A percentile compares a stretch with the other conserved stretches of the same genome.
Conservation (phyloP, 2,888 invertebrate genomes). For the Drosophila nigricruria region DNA sequence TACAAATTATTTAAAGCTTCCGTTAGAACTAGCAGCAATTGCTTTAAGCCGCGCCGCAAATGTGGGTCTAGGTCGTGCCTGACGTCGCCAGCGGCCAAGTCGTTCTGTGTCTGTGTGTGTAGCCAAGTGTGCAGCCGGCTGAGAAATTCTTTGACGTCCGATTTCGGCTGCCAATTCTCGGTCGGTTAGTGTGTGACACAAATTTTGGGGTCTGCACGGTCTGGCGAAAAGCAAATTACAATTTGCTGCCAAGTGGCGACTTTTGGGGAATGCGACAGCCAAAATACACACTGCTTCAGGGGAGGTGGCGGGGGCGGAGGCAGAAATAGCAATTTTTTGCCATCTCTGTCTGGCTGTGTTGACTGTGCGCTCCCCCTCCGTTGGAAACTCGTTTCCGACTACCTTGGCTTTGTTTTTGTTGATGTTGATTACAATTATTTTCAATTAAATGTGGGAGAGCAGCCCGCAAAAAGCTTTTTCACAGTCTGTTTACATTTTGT, state of each 20-base stretch:
- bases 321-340: constrained; percentile 26
- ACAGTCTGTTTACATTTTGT: constrained; percentile 75
- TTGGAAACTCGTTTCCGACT: constrained; percentile 71
- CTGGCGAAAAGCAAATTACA: constrained; percentile 64
- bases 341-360: constrained; percentile 26
- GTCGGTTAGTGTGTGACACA: constrained; percentile 65
- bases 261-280: constrained; percentile 44
- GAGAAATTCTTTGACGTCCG: constrained; percentile 73
- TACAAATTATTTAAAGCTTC: constrained; percentile 49
- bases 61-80: constrained; percentile 71
- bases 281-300: constrained; percentile 34
- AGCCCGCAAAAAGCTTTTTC: constrained; percentile 59
- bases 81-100: constrained; percentile 27
- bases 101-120: background rate
- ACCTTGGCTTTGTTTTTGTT: constrained; percentile 74
- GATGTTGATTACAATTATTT: constrained; percentile 70
- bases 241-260: constrained; percentile 49
- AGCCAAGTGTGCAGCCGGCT: constrained; percentile 64
- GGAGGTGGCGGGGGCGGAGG: constrained; percentile 25
- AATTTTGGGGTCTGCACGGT: constrained; percentile 49
- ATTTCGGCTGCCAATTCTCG: constrained; percentile 55
- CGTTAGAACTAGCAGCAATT: constrained; percentile 55
- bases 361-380: constrained; percentile 27
- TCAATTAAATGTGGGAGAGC: constrained; percentile 51
- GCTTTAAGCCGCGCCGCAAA: constrained; percentile 45